Percentiles rank a stretch among this genome's conserved stretches.
phyloP scores from a whole-genome alignment of 2,888 invertebrate genomes.

The Gari tellinella region DNA sequence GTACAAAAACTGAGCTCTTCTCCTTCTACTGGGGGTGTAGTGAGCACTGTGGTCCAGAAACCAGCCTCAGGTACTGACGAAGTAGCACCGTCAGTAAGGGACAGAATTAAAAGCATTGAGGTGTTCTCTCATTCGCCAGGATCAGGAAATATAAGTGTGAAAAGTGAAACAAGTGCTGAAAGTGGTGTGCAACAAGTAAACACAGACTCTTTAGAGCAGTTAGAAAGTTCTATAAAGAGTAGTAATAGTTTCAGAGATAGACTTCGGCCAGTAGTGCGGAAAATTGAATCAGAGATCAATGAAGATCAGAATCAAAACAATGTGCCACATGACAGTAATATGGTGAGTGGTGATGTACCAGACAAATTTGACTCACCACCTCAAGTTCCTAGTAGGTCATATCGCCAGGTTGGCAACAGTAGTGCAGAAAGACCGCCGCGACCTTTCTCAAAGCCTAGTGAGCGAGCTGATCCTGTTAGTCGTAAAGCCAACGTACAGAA shows the following conservation, averaged over 20 bases:
- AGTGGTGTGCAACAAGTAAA: neutral
- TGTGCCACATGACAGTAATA: neutral
- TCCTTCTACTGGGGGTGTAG: constrained; percentile 41
- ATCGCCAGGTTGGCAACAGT: constrained; percentile 22
- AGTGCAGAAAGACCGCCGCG: constrained; percentile 20
- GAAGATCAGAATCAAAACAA: neutral
- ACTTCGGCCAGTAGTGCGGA: constrained; percentile 51
- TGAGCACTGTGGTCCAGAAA: constrained; percentile 54
- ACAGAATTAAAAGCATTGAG: constrained; percentile 55
- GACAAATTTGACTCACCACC: constrained; percentile 36
- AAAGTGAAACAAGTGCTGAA: neutral
- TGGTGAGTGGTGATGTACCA: constrained; percentile 13
- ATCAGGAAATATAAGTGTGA: constrained; percentile 1
- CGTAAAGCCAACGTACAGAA: constrained; percentile 46
- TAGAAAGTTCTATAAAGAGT: constrained; percentile 51
- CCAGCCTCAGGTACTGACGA: constrained; percentile 38
- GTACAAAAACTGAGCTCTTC: constrained; percentile 33
- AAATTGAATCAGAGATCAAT: constrained; percentile 16
- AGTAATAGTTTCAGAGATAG: constrained; percentile 55
- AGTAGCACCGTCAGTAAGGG: constrained; percentile 38
- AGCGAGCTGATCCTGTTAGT: constrained; percentile 17
- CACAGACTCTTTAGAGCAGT: constrained; percentile 46
- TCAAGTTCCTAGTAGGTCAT: constrained; percentile 47
- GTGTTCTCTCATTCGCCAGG: constrained; percentile 54
- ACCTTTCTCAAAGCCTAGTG: constrained; percentile 17